These are phyloP conservation scores for Gambelia wislizenii DNA, from an alignment of 2,797 vertebrate species.

Conservation along the genomic window DNA sequence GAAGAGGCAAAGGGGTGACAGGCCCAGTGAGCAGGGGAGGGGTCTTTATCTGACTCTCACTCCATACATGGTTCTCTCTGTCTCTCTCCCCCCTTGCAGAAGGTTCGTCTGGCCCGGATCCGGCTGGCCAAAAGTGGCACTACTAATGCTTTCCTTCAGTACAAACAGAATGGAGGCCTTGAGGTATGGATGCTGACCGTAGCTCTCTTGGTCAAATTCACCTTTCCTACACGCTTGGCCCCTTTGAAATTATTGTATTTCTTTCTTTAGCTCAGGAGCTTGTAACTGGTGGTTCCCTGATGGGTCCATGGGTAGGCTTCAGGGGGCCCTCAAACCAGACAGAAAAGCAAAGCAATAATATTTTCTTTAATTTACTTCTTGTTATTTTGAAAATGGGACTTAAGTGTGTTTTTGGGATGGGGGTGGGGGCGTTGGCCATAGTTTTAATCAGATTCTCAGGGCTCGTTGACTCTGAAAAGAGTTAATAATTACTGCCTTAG, in stretches of 20 bases:
- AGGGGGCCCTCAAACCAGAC: no score
- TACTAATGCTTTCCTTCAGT: constrained; percentile 90
- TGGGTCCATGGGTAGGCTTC: no score
- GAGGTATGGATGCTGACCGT: constrained; percentile 65
- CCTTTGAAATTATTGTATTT: not conserved
- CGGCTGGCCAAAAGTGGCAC: constrained; percentile 91
- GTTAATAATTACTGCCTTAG: not conserved
- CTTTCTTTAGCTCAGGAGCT: not conserved
- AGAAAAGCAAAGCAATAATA: no score
- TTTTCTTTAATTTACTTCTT: no score
- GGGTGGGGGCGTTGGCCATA: no score
- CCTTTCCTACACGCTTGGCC: not conserved
- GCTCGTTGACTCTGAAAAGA: no score
- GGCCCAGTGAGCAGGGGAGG: not conserved
- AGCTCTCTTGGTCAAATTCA: not conserved
- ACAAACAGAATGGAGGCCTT: constrained; percentile 87
- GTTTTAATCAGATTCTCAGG: no score
- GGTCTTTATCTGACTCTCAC: not conserved
- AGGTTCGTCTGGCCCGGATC: constrained; percentile 90
- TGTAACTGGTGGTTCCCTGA: not conserved
- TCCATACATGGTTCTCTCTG: not conserved
- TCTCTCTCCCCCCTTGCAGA: constrained; percentile 74
- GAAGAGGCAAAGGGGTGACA: not conserved
- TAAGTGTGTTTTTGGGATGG: no score
- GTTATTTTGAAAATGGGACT: no score